Base-by-base conservation (phyloP, 2,888 invertebrate genomes). In the Polydrusus pterygomalis region DNA sequence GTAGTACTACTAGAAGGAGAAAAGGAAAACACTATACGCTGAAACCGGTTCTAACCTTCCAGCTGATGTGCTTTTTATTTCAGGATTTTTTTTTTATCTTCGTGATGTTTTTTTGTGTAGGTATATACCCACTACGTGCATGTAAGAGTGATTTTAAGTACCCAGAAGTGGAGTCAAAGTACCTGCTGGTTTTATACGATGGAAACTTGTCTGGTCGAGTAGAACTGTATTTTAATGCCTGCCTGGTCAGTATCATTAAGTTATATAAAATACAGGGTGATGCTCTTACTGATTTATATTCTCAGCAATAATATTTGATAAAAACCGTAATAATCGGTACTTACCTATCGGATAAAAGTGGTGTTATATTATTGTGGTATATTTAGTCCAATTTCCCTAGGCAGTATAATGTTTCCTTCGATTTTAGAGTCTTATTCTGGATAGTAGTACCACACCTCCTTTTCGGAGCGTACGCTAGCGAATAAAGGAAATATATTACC, bases 21-120 rank as follows among this genome's bases (percentile, higher is more conserved):
- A 81, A 84, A 86, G 84, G 84, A 84, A 80, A 82, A 84, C 82
- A 82, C 82, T 83, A 79, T 79, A 83, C 80, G 75, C 76, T 78
- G 70, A 80, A 87, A 86, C 87, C 85, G 87, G 87, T 87, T 87
- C 84, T 84, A 84, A 83, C 83, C 83, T 85, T 86, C 84, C 87
- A 87, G 86, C 86, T 87, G 87, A 87, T 87, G 86, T 85, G 85
- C 86, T 85, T 87, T 86, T 86, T 85, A 85, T 85, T 85, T 86
- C 84, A 83, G 82, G 82, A 83, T 81, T 83, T 85, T 85, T n/a
- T 25, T 25, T 25, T 85, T 82, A 73, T 70, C 75, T 73, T 74
- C 54, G 73, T 76, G 70, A 82, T 82, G 82, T 84, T 85, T 85
- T 56, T 84, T 84, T 85, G 82, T 84, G 82, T 83, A 84, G 84